A percentile compares a stretch with the other conserved stretches of the same genome.
Conservation (phyloP, 2,797 vertebrate species). For the Varecia variegata region DNA sequence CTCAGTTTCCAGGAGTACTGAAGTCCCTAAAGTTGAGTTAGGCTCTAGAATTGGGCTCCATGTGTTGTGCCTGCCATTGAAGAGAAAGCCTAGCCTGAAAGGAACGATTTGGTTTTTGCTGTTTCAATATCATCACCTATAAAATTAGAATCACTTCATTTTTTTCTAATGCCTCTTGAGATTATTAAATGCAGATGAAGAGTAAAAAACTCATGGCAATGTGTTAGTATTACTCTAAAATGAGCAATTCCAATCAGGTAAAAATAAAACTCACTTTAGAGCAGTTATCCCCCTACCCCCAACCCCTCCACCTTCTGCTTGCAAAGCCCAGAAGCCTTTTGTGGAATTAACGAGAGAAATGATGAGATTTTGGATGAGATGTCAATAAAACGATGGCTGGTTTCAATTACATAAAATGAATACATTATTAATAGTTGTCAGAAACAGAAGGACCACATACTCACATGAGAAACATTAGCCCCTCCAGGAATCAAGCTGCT, state of each 20-base stretch:
- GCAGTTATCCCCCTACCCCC: neutral
- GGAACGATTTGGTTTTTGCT: neutral
- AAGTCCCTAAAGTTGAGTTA: neutral
- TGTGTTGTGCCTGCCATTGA: neutral
- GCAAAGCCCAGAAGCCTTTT: neutral
- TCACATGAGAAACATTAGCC: neutral
- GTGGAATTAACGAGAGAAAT: neutral
- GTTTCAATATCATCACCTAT: neutral
- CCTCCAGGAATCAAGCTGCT: neutral
- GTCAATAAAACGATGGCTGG: neutral
- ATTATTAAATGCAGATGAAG: neutral
- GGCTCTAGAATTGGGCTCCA: neutral
- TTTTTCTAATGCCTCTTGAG: neutral
- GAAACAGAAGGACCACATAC: neutral
- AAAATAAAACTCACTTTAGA: neutral
- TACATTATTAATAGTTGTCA: neutral
- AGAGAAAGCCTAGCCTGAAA: neutral
- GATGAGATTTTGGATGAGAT: neutral
- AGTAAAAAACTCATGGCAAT: neutral
- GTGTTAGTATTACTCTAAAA: neutral
- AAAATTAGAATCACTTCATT: neutral
- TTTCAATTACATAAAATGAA: constrained; percentile 35
- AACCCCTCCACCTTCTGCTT: neutral
- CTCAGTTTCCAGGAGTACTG: neutral
- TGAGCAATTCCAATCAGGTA: neutral